phyloP scores from a whole-genome alignment of 37 sponge, comb jelly and placozoan species.

The Theonella swinhoei region DNA sequence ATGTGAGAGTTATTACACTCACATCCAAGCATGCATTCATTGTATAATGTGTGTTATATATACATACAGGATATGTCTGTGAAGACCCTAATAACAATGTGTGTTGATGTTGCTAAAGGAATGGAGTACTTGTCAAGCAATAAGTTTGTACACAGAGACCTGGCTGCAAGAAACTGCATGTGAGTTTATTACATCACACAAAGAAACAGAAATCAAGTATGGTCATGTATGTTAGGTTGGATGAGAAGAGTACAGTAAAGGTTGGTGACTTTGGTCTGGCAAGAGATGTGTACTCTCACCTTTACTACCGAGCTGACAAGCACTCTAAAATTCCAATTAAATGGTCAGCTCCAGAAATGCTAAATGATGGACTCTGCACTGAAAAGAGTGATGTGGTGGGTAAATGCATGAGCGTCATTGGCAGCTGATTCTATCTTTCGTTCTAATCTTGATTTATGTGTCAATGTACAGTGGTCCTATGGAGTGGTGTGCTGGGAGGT shows the following conservation, averaged over 20 bases:
- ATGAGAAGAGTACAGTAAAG: constrained; percentile 36
- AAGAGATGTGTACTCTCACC: constrained; percentile 34
- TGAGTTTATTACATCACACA: not conserved
- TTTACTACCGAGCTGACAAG: constrained; percentile 24
- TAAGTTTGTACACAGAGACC: constrained; percentile 20
- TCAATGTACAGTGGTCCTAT: not conserved
- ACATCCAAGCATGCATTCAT: too few relatives aligned
- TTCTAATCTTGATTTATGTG: not conserved
- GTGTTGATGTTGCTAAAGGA: constrained; percentile 7
- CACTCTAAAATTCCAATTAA: constrained; percentile 27
- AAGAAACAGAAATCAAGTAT: not conserved
- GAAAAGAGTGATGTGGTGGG: constrained; percentile 55
- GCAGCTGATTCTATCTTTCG: too few relatives aligned
- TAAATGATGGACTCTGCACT: constrained; percentile 25
- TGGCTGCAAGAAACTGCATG: constrained; percentile 22
- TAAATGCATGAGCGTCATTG: not conserved
- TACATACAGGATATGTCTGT: not conserved
- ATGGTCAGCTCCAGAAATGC: constrained; percentile 49
- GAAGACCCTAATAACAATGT: not conserved
- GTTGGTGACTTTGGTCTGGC: constrained; percentile 81
- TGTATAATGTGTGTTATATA: not conserved
- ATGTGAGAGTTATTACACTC: not conserved
- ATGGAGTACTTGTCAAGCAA: constrained; percentile 14
- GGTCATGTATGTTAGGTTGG: constrained; percentile 14
- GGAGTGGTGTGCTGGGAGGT: constrained; percentile 6